Percentiles rank a stretch among this genome's conserved stretches.
Evolutionary conservation across 2,797 vertebrate species (phyloP).

Genomic region (Heterohyrax brucei): DNA sequence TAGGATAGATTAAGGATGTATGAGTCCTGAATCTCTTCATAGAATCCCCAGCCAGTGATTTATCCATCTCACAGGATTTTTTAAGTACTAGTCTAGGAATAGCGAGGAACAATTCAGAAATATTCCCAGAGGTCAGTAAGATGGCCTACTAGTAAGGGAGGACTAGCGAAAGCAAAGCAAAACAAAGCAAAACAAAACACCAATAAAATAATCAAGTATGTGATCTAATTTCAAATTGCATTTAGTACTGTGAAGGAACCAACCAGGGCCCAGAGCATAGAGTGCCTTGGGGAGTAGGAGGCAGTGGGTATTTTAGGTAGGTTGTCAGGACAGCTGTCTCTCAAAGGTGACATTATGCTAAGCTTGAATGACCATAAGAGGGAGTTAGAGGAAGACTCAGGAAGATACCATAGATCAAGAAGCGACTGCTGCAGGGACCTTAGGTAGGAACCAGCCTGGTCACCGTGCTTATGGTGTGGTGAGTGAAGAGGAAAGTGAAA

Average conservation of each 20-base stretch:
- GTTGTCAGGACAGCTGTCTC: neutral
- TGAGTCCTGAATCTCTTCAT: neutral
- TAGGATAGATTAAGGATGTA: neutral
- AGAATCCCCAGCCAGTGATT: neutral
- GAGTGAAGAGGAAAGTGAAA: neutral
- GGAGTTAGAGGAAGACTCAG: neutral
- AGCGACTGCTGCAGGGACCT: neutral
- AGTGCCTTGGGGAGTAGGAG: neutral
- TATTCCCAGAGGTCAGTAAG: neutral
- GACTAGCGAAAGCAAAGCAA: neutral
- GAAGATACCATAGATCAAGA: neutral
- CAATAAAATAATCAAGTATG: neutral
- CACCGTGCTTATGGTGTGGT: neutral
- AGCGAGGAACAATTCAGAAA: conserved; percentile 22
- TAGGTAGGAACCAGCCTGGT: neutral
- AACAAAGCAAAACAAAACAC: too few relatives aligned
- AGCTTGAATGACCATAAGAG: neutral
- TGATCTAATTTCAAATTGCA: neutral
- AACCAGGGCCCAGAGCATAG: neutral
- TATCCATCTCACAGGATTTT: conserved; percentile 19
- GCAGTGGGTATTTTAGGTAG: neutral
- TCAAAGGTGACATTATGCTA: neutral
- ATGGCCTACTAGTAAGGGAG: neutral
- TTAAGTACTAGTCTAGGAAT: neutral
- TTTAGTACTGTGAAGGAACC: neutral